Percentiles rank a stretch among this genome's conserved stretches.
phyloP scores from a whole-genome alignment of 2,888 invertebrate genomes.

The Pharmacophagus antenor region DNA sequence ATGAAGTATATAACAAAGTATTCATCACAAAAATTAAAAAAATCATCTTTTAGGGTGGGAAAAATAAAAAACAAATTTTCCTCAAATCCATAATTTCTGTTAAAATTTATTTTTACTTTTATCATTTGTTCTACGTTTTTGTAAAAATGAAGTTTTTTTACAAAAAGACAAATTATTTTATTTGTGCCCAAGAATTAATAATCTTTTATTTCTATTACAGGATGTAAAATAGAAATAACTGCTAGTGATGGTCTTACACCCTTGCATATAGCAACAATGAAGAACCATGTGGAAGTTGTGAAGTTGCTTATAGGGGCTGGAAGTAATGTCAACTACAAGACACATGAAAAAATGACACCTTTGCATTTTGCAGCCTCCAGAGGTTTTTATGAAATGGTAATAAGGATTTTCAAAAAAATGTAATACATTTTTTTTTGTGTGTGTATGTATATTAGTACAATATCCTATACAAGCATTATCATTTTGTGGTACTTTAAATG shows the following conservation, averaged over 20 bases:
- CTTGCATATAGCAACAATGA: conserved; percentile 84
- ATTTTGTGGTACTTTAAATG: no score
- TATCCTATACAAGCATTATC: no score
- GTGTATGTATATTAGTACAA: background rate
- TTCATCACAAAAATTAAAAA: no score
- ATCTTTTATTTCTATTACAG: conserved; percentile 43
- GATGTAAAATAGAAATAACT: conserved; percentile 83
- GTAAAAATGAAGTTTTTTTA: no score
- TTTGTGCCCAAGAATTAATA: no score
- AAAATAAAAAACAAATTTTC: no score
- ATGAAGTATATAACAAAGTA: no score
- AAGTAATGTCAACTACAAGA: conserved; percentile 81
- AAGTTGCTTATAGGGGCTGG: conserved; percentile 79
- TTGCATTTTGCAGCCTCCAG: conserved; percentile 83
- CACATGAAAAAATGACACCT: conserved; percentile 81
- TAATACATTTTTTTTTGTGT: background rate
- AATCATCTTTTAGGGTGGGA: no score
- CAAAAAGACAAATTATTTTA: no score
- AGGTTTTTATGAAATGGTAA: conserved; percentile 76
- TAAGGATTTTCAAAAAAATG: background rate
- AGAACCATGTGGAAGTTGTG: conserved; percentile 80
- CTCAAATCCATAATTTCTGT: no score
- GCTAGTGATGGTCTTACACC: conserved; percentile 85
- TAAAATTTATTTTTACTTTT: no score
- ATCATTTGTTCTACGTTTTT: no score